phyloP scores from a whole-genome alignment of 2,888 invertebrate genomes.

The Drosophila mulleri region DNA sequence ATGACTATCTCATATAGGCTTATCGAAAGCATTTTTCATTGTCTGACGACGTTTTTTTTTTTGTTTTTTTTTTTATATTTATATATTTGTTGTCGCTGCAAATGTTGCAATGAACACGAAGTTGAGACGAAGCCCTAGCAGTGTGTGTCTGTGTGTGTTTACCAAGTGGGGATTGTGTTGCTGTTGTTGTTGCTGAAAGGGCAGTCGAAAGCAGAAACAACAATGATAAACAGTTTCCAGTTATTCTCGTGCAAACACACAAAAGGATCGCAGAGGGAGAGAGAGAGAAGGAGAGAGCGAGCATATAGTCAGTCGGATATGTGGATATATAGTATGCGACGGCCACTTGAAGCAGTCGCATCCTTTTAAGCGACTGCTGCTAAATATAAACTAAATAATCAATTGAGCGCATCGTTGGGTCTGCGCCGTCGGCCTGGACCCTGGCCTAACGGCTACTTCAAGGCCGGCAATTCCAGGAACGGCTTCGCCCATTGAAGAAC shows the following conservation, averaged over 20 bases:
- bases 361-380: slow-evolving; percentile 74
- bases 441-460: slow-evolving; percentile 75
- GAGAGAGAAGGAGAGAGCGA: neutral
- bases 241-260: slow-evolving; percentile 68
- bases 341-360: slow-evolving; percentile 69
- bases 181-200: slow-evolving; percentile 29
- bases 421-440: slow-evolving; percentile 14
- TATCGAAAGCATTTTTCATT: slow-evolving; percentile 64
- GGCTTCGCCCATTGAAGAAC: slow-evolving; percentile 56
- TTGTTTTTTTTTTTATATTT: too few species aligned
- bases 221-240: slow-evolving; percentile 80
- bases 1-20: slow-evolving; percentile 46
- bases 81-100: slow-evolving; percentile 35
- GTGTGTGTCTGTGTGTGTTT: slow-evolving; percentile 21
- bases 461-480: slow-evolving; percentile 75
- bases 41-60: slow-evolving; percentile 40
- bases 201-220: slow-evolving; percentile 65
- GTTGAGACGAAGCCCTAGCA: slow-evolving; percentile 49
- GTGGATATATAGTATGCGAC: slow-evolving; percentile 34
- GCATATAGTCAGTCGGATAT: slow-evolving; percentile 40
- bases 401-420: slow-evolving; percentile 71
- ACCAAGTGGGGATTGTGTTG: slow-evolving; percentile 34
- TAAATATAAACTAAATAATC: slow-evolving; percentile 81
- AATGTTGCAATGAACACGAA: slow-evolving; percentile 37
- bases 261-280: slow-evolving; percentile 55